Evolutionary conservation across 2,888 invertebrate species (phyloP).

Genomic region (Eumerus sabulonum): DNA sequence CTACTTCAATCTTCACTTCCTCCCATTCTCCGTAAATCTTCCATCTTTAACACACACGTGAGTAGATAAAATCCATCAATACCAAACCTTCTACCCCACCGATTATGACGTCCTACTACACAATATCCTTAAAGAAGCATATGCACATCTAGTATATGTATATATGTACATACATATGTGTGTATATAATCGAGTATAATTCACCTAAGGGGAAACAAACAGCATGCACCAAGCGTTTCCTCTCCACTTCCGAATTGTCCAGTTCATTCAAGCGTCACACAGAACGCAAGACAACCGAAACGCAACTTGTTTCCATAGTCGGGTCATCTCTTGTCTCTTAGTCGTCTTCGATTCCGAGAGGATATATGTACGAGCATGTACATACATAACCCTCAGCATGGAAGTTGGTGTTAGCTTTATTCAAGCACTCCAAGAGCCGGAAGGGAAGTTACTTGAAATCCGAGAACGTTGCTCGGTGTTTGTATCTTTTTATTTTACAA

Average conservation of each 20-base stretch:
- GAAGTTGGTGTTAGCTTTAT: conserved; percentile 27
- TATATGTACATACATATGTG: conserved; percentile 30
- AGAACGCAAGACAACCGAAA: conserved; percentile 43
- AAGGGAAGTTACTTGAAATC: conserved; percentile 68
- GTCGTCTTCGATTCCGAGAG: neutral
- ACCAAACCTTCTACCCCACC: too few species aligned
- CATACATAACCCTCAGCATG: conserved; percentile 55
- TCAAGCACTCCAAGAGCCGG: conserved; percentile 63
- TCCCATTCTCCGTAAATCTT: too few species aligned
- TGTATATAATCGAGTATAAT: too few species aligned
- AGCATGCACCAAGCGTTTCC: neutral
- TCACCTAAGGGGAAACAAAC: conserved; percentile 28
- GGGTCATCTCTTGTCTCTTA: conserved; percentile 47
- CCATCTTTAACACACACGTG: too few species aligned
- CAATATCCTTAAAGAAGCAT: conserved; percentile 22
- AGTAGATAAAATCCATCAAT: too few species aligned
- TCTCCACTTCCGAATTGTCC: conserved; percentile 66
- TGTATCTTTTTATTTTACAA: conserved; percentile 39
- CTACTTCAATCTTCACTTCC: too few species aligned
- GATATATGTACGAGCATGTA: neutral
- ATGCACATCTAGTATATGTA: conserved; percentile 17
- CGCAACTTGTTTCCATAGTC: conserved; percentile 60
- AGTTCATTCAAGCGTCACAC: conserved; percentile 54
- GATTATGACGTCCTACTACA: too few species aligned
- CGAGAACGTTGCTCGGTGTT: conserved; percentile 62